Evolutionary conservation across 2,888 invertebrate species (phyloP), one percentile per base, ranked within the genome.

Genomic region (Gymnoscelis rufifasciata): DNA sequence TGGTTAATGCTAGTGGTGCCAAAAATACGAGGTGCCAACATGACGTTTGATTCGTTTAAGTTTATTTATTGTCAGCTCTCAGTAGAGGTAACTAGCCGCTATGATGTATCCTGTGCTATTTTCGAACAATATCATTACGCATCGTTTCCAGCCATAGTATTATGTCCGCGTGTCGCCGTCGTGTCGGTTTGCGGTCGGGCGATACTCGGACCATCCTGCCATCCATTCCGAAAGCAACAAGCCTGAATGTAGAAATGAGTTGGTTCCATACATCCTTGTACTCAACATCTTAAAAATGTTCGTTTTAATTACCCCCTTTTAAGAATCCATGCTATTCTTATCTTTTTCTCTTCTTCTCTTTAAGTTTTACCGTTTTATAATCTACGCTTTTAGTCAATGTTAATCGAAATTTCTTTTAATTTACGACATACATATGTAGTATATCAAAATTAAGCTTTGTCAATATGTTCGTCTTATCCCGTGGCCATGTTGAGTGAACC

Each of bases 11-110:
- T 78, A 75, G 76, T 66, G 83, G 83, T 84, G 86, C 83, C 86
- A 83, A 83, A 82, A 66, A 71, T 66, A 59, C 57, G 62, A 75
- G 83, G 83, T 83, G 84, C 83, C 84, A 84, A 83, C 58, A 53
- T 63, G 63, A 59, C 56, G 58, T n/a, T 61, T 59, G 45, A 55
- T 54, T 56, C 48, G 41, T 47, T 56, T 52, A 44, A 38, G 44
- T 47, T 49, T 41, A 42, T 45, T 44, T 43, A 30, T 50, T 27
- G 51, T 51, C 31, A 52, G 51, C 46, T 55, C 47, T 47, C 49
- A 35, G 35, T 30, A 38, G 23, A 26, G 1, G 30, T 36, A 24
- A 38, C 12, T 8, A n/a, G n/a, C n/a, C n/a, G n/a, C n/a, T n/a
- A n/a, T n/a, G n/a, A n/a, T n/a, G n/a, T n/a, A 15, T 14, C 28